Base-by-base conservation (phyloP, 2,797 vertebrate species). In the Lithobates pipiens region DNA sequence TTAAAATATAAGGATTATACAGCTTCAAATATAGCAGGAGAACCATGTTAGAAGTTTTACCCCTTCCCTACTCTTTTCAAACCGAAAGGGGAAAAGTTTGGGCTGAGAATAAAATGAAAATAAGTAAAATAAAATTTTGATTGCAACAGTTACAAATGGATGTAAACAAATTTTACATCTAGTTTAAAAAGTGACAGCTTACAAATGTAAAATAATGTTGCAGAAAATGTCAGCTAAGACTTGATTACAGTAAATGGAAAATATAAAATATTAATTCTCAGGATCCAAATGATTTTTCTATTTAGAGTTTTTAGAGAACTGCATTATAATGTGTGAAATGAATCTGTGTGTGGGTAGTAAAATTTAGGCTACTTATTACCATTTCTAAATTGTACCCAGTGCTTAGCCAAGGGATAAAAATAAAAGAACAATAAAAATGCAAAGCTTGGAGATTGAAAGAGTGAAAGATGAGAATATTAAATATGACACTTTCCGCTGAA, bases 401-500 rank as follows among this genome's bases (percentile, higher is more conserved):
- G 57, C 39, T 67, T 69, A 69, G 77, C 71, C 84, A 75, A 70
- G 42, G 84, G 70, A 85, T 85, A 76, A 85, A 80, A 80, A 85
- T 80, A 85, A 80, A 71, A 80, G 65, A 57, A 85, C 77, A 85
- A 85, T 85, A 85, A 85, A 85, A 85, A 85, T 85, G 84, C 84
- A 80, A 85, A 85, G 65, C 84, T 85, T 29, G 36, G 42, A 85
- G 61, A 80, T 42, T 80, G 72, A 65, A 65, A 81, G 63, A 80
- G 65, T 15, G 72, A 44, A 44, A 85, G 77, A 80, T 74, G 77
- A 73, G 72, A 81, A 80, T 85, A 80, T 85, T 70, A 85, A 80
- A 70, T 32, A 50, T 85, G 63, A 57, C 77, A 80, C 61, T n/a
- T 80, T 39, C 39, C 27, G 25, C 71, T 61, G 32, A 57, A 85